phyloP scores from a whole-genome alignment of 2,113 vertebrate species.

The Gambusia affinis region DNA sequence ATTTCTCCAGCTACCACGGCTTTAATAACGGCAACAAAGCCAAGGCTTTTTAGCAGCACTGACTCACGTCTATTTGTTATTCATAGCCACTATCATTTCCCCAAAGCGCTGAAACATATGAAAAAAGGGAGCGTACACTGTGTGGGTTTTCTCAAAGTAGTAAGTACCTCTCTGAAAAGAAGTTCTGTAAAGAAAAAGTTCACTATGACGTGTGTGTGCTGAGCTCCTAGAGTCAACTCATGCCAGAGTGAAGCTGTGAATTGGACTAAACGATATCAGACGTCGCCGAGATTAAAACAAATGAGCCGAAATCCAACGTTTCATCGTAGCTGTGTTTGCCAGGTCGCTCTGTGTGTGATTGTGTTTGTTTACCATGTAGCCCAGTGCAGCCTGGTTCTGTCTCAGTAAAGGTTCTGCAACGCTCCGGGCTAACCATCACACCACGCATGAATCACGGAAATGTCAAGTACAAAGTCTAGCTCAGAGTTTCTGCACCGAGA shows the following conservation, averaged over 20 bases:
- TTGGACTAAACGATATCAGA: not conserved
- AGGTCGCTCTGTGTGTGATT: constrained; percentile 2
- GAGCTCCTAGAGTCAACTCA: constrained; percentile 14
- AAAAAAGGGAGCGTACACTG: constrained; percentile 51
- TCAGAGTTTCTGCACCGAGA: constrained; percentile 31
- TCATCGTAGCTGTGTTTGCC: not conserved
- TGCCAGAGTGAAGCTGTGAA: constrained; percentile 9
- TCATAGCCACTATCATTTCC: constrained; percentile 74
- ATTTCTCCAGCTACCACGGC: constrained; percentile 61
- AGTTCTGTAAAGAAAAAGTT: constrained; percentile 62
- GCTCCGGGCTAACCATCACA: constrained; percentile 76
- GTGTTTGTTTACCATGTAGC: constrained; percentile 45
- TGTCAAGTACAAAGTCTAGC: constrained; percentile 76
- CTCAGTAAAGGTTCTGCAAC: constrained; percentile 72
- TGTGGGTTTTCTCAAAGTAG: constrained; percentile 57
- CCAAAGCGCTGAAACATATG: constrained; percentile 71
- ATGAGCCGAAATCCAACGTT: constrained; percentile 13
- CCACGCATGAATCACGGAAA: constrained; percentile 77
- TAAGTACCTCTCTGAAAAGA: constrained; percentile 46
- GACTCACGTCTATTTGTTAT: constrained; percentile 77
- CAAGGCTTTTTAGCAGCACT: constrained; percentile 61
- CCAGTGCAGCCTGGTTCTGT: constrained; percentile 57
- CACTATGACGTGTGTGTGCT: constrained; percentile 21
- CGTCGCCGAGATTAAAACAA: constrained; percentile 5
- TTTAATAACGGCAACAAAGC: constrained; percentile 67